Conservation (phyloP, 1,140 invertebrate genomes). For the Eurytemora carolleeae region DNA sequence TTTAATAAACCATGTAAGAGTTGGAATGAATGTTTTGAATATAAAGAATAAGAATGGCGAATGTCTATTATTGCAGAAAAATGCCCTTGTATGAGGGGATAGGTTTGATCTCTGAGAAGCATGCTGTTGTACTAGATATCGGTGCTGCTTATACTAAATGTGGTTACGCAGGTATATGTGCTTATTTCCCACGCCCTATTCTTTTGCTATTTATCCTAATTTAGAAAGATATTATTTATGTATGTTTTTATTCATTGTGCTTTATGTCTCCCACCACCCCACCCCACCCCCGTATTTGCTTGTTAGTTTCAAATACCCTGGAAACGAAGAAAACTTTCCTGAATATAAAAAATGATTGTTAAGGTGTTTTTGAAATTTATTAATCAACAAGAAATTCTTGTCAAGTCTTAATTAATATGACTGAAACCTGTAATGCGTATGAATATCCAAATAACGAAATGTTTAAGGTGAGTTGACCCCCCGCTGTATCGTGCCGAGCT, state of each 20-base stretch:
- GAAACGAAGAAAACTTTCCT: too few relatives aligned
- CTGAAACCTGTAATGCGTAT: too few relatives aligned
- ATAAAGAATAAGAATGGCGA: too few relatives aligned
- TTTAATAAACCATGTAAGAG: too few relatives aligned
- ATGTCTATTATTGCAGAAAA: too few relatives aligned
- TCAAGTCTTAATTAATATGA: too few relatives aligned
- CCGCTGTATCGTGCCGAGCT: conserved; percentile 59
- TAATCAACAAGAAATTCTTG: too few relatives aligned
- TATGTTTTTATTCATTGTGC: neutral
- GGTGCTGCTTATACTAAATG: conserved; percentile 84
- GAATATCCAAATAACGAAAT: too few relatives aligned
- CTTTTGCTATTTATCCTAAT: neutral
- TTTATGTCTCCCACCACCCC: neutral
- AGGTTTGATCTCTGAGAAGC: conserved; percentile 56
- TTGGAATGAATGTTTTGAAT: too few relatives aligned
- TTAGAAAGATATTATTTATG: neutral
- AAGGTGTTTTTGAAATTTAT: too few relatives aligned
- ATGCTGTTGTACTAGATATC: conserved; percentile 70
- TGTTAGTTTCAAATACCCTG: conserved; percentile 51
- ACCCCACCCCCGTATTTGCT: conserved; percentile 13
- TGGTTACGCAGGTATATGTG: conserved; percentile 23
- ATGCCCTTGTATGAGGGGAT: conserved; percentile 51
- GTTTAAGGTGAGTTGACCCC: conserved; percentile 66
- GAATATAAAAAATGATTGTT: too few relatives aligned
- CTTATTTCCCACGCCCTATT: neutral